Evolutionary conservation across 2,888 invertebrate genomes (phyloP).

Genomic region (Stenurella melanura): DNA sequence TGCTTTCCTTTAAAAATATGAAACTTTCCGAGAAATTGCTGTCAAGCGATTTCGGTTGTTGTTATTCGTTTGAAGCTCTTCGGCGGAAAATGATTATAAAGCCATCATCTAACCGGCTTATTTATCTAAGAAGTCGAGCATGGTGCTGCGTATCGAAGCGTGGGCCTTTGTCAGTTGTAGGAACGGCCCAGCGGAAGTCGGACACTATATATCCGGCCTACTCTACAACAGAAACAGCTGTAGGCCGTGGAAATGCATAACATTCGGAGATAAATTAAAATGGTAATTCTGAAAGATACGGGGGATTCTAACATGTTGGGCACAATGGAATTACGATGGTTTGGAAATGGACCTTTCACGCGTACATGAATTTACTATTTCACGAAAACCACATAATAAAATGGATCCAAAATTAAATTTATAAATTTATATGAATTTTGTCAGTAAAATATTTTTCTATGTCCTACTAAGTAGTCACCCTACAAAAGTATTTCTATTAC

Average conservation of each 20-base stretch:
- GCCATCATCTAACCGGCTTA: constrained; percentile 36
- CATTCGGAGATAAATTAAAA: constrained; percentile 19
- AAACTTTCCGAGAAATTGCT: background rate
- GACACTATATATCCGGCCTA: constrained; percentile 41
- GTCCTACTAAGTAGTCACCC: too few relatives aligned
- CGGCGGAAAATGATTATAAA: constrained; percentile 44
- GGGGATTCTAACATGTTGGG: background rate
- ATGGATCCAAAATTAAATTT: too few relatives aligned
- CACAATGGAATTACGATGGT: too few relatives aligned
- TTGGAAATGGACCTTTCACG: too few relatives aligned
- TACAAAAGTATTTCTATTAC: too few relatives aligned
- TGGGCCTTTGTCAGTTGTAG: constrained; percentile 45
- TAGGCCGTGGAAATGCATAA: constrained; percentile 23
- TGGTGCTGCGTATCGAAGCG: constrained; percentile 43
- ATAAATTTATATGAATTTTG: too few relatives aligned
- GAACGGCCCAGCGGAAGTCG: constrained; percentile 43
- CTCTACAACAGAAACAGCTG: constrained; percentile 31
- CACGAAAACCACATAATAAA: too few relatives aligned
- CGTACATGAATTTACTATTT: too few relatives aligned
- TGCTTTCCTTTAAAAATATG: too few relatives aligned
- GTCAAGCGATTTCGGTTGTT: background rate
- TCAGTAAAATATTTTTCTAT: too few relatives aligned
- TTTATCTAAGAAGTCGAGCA: constrained; percentile 45
- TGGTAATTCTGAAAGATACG: background rate
- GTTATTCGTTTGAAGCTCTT: constrained; percentile 1